Evolutionary conservation across 2,888 invertebrate genomes (phyloP), one percentile per base, ranked within the genome.

Genomic region (Ennomos erosarius): DNA sequence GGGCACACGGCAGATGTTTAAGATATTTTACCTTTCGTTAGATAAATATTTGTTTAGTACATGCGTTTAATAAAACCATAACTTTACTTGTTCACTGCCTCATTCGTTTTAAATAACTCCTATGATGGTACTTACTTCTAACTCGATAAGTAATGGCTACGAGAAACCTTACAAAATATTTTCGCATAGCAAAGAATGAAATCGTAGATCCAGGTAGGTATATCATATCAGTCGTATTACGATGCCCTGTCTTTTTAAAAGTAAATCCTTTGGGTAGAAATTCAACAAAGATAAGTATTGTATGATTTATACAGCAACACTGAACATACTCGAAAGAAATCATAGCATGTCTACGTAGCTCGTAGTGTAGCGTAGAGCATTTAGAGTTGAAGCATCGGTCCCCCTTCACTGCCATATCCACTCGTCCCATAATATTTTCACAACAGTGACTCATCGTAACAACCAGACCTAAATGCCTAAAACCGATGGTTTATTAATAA

Each of bases 151-250:
- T 36, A 48, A 42, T 47, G 13, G 12, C 42, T 42, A 36, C 16
- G 38, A 50, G 50, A 55, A 55, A 39, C 55, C 55, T 35, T 55
- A 55, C 34, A 50, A 50, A 44, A 55, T 43, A 47, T 45, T 44
- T 50, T 55, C 35, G 50, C 13, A 16, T 44, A 11, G 49, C 9
- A 11, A 39, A 13, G 44, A 43, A 33, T 39, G 1, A 34, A 37
- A 33, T 49, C 39, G 26, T 34, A 34, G 26, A 26, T 6, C 26
- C 26, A 26, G 5, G 26, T 26, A 26, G 26, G 3, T 26, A 26
- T 26, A 26, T 26, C 26, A 26, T 12, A 33, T 37, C 38, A 38
- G 16, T 38, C n/a, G 16, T 49, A 49, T 39, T 40, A 12, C 26
- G 46, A 36, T 10, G 12, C 10, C 36, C 13, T 33, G 10, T 8